Evolutionary conservation across 2,888 invertebrate genomes (phyloP).

Genomic region (Diogma glabrata): DNA sequence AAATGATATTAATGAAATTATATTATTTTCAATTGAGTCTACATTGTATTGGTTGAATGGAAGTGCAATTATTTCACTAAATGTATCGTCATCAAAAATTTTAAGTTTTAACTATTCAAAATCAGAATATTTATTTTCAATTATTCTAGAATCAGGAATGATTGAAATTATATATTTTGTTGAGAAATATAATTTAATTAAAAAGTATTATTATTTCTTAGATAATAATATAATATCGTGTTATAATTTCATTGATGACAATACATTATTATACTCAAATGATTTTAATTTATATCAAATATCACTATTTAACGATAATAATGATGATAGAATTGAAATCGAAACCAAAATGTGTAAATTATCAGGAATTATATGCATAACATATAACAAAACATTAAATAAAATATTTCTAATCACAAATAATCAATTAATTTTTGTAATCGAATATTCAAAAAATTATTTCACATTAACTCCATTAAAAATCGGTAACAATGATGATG

Average conservation of each 20-base stretch:
- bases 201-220: neutral
- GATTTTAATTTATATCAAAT: neutral
- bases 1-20: neutral
- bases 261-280: slow-evolving; percentile 4
- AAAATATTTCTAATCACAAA: neutral
- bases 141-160: neutral
- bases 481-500: neutral
- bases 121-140: neutral
- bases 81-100: neutral
- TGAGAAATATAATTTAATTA: neutral
- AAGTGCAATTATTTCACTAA: neutral
- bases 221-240: neutral
- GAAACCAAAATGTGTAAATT: neutral
- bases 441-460: neutral
- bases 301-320: neutral
- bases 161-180: neutral
- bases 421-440: neutral
- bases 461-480: neutral
- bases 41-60: slow-evolving; percentile 6
- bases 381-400: neutral
- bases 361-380: neutral
- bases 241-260: neutral
- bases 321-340: neutral
- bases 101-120: neutral
- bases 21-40: slow-evolving; percentile 1